Conservation (phyloP, 2,113 vertebrate genomes). For the Myotis yumanensis region DNA sequence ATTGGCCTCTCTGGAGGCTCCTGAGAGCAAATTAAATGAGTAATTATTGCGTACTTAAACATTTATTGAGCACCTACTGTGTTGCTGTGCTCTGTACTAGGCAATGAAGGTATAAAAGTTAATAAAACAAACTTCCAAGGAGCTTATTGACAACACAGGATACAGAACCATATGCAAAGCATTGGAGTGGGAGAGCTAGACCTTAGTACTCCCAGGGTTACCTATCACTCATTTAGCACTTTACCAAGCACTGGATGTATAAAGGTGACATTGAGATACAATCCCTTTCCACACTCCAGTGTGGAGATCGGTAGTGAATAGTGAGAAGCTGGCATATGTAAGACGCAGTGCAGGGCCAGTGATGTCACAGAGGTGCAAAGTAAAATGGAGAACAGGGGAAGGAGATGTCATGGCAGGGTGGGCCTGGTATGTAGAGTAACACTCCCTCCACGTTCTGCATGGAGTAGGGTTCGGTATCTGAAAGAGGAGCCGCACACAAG, state of each 20-base stretch:
- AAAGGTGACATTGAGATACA: neutral
- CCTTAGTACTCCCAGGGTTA: neutral
- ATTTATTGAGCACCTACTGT: conserved; percentile 2
- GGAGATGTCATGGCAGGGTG: neutral
- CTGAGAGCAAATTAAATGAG: conserved; percentile 36
- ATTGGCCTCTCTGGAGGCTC: neutral
- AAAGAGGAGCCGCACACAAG: too few relatives aligned
- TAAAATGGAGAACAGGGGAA: neutral
- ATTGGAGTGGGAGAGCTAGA: neutral
- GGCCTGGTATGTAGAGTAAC: too few relatives aligned
- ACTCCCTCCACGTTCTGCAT: too few relatives aligned
- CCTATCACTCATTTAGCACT: neutral
- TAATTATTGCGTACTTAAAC: conserved; percentile 12
- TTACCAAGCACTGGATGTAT: neutral
- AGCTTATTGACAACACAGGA: neutral
- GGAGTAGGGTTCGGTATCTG: too few relatives aligned
- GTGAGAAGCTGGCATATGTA: neutral
- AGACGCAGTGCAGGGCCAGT: neutral
- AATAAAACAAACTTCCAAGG: neutral
- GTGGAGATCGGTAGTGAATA: neutral
- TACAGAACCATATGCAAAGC: neutral
- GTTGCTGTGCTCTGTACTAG: neutral
- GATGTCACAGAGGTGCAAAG: neutral
- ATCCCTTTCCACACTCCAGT: neutral
- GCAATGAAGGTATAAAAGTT: neutral